Conservation (phyloP, 1,140 invertebrate species). For the Magallana angulata region DNA sequence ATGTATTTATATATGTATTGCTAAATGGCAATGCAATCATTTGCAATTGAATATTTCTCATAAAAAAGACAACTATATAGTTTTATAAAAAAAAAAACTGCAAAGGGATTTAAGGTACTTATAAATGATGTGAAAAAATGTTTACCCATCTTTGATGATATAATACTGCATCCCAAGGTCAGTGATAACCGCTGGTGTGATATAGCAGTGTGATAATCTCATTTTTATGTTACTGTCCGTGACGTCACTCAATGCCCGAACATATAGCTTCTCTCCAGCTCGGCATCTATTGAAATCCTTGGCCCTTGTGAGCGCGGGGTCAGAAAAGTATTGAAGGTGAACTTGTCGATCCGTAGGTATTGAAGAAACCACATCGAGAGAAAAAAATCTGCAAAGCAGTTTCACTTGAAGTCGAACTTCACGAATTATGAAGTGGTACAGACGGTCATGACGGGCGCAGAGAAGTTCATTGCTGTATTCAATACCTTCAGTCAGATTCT, state of each 20-base stretch:
- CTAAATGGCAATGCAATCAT: too few species aligned
- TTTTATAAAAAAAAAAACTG: too few species aligned
- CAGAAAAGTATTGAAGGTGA: not conserved
- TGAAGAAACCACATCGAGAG: not conserved
- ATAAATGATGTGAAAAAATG: too few species aligned
- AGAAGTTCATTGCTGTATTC: slow-evolving; percentile 48
- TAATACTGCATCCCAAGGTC: slow-evolving; percentile 39
- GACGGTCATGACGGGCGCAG: slow-evolving; percentile 50
- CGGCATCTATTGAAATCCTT: not conserved
- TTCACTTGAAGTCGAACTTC: slow-evolving; percentile 39
- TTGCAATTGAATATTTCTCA: too few species aligned
- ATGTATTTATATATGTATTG: too few species aligned
- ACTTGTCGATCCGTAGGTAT: not conserved
- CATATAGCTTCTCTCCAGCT: slow-evolving; percentile 55
- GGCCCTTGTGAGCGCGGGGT: not conserved
- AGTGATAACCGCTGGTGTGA: slow-evolving; percentile 1
- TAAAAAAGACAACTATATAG: too few species aligned
- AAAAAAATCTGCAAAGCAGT: slow-evolving; percentile 42
- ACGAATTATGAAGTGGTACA: slow-evolving; percentile 47
- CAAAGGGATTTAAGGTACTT: too few species aligned
- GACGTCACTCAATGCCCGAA: slow-evolving; percentile 50
- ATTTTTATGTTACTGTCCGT: slow-evolving; percentile 44
- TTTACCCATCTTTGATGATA: slow-evolving; percentile 56
- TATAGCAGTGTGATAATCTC: slow-evolving; percentile 52
- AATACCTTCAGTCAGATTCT: slow-evolving; percentile 1